phyloP scores from a whole-genome alignment of 2,888 invertebrate species.

The Fragum fragum region DNA sequence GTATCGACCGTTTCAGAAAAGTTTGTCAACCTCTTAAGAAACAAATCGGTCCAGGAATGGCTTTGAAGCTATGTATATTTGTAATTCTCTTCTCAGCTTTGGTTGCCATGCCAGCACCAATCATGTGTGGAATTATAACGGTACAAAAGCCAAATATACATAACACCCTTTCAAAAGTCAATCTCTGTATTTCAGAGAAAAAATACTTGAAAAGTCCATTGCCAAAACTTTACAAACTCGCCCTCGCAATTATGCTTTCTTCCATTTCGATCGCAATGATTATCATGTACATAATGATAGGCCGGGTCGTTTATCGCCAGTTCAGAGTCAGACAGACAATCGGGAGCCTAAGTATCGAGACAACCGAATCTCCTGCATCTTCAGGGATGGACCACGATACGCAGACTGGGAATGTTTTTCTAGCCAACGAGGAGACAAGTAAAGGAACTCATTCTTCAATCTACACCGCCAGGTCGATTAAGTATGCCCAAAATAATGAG shows the following conservation, averaged over 20 bases:
- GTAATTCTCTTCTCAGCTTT: constrained; percentile 30
- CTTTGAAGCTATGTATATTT: constrained; percentile 37
- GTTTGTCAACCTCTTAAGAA: constrained; percentile 58
- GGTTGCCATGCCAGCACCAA: constrained; percentile 41
- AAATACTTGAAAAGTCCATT: constrained; percentile 31
- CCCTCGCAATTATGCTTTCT: constrained; percentile 25
- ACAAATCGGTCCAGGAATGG: constrained; percentile 51
- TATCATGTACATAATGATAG: constrained; percentile 49
- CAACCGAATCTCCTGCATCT: background rate
- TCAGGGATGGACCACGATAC: constrained; percentile 30
- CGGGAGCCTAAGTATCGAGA: constrained; percentile 29
- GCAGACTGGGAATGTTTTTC: background rate
- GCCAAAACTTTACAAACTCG: constrained; percentile 37
- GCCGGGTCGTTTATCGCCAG: constrained; percentile 40
- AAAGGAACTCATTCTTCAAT: too few species aligned
- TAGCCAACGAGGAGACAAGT: background rate
- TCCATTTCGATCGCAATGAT: constrained; percentile 36
- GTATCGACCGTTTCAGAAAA: constrained; percentile 51
- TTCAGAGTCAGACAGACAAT: constrained; percentile 26
- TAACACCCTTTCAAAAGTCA: constrained; percentile 35
- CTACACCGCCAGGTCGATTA: background rate
- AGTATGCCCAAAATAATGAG: background rate
- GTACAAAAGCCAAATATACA: constrained; percentile 26
- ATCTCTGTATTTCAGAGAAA: constrained; percentile 46
- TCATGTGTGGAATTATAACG: constrained; percentile 47